Evolutionary conservation across 2,113 vertebrate genomes (phyloP).

Genomic region (Tiliqua scincoides): DNA sequence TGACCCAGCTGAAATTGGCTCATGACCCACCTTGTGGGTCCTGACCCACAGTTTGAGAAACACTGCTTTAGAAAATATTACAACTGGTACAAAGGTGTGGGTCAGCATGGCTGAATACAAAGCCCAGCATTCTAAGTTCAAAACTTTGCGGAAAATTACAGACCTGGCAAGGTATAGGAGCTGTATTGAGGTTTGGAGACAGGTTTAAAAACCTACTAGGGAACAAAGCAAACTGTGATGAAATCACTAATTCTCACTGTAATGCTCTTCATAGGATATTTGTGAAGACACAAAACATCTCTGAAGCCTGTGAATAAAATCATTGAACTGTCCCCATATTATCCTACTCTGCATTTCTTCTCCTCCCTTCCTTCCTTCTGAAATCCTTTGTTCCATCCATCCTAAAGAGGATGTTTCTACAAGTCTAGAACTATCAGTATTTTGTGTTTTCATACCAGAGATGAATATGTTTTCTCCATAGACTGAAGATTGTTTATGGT

Average conservation of each 20-base stretch:
- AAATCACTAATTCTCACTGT: background rate
- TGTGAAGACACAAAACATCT: background rate
- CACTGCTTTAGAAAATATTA: background rate
- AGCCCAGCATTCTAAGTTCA: background rate
- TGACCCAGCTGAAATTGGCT: too few species aligned
- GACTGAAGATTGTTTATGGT: background rate
- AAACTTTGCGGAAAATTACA: background rate
- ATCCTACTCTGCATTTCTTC: background rate
- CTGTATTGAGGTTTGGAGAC: background rate
- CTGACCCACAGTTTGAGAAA: too few species aligned
- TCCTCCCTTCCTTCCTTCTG: background rate
- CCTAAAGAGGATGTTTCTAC: background rate
- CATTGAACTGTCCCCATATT: background rate
- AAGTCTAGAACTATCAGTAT: background rate
- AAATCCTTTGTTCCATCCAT: background rate
- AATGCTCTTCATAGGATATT: background rate
- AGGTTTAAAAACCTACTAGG: background rate
- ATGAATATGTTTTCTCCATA: background rate
- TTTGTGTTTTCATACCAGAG: background rate
- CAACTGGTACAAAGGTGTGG: background rate
- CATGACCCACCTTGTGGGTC: too few species aligned
- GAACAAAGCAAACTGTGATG: background rate
- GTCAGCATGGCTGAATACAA: background rate
- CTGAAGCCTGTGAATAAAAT: too few species aligned
- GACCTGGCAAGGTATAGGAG: background rate